Evolutionary conservation across 2,888 invertebrate genomes (phyloP), one percentile per base, ranked within the genome.

Genomic region (Dendrolimus houi): DNA sequence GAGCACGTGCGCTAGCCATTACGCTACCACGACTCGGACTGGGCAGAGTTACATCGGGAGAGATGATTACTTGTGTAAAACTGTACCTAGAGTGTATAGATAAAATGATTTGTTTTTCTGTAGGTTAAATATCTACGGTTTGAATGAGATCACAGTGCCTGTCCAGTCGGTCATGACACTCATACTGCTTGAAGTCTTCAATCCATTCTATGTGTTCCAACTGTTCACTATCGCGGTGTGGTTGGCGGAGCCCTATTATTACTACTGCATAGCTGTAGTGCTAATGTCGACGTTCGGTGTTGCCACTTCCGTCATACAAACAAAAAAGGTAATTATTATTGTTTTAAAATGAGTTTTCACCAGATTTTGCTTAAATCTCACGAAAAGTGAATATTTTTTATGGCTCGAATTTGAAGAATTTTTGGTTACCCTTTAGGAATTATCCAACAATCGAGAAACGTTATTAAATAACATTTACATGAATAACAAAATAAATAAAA

Each of bases 191-290:
- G 97, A 97, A 83, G 95, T 96, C 52, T 93, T 98, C 68, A 97
- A 98, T 83, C 98, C 98, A 6, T 98, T 98, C 90, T 98, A 98
- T 88, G 95, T 98, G 74, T 98, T 98, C 91, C 98, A 98, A 93
- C 81, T 98, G 64, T 96, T 97, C 85, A 97, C 98, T 55, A 96
- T 97, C 62, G 92, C 93, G 9, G 92, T 98, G 57, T 98, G 98
- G 98, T 93, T 96, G 59, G 92, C 94, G 7, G 98, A 98, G 75
- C 93, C 96, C 60, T 98, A 98, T 78, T 94, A 95, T 71, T 97
- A 96, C 76, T 98, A 98, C 80, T 97, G 98, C 29, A 91, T 94
- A 13, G 96, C 96, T 52, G 97, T 98, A 61, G 91, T 97, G 54
- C 70, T 94, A 1, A 97, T 98, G 95, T 96, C 97, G 0, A 92